Evolutionary conservation across 2,113 vertebrate species (phyloP).

Genomic region (Pyxicephalus adspersus): DNA sequence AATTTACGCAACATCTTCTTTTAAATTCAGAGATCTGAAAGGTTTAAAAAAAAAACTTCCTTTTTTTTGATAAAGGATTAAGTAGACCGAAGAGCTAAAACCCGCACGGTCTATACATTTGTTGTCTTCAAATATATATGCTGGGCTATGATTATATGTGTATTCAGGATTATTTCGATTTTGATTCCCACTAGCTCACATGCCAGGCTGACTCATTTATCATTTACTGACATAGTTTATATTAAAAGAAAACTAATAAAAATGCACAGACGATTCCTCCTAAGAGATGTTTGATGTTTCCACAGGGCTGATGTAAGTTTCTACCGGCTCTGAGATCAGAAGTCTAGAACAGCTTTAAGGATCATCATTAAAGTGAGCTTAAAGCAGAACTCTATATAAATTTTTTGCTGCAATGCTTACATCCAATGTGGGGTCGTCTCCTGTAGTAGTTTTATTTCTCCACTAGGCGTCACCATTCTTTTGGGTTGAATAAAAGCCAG

Average conservation of each 20-base stretch:
- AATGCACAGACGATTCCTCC: background rate
- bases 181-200: background rate
- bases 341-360: no score
- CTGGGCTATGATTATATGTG: background rate
- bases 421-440: no score
- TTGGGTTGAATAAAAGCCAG: no score
- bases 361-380: no score
- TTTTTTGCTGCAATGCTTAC: no score
- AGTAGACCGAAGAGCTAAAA: background rate
- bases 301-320: background rate
- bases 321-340: no score
- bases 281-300: constrained; percentile 18
- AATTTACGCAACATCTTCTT: no score
- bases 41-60: background rate
- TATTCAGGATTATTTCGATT: background rate
- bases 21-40: no score
- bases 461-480: no score
- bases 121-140: background rate
- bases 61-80: background rate
- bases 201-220: constrained; percentile 15
- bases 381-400: no score
- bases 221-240: background rate
- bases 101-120: background rate
- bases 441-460: no score
- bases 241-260: background rate